These are phyloP conservation scores for Acleris holmiana DNA, from an alignment of 2,888 invertebrate species.

Conservation along the genomic window DNA sequence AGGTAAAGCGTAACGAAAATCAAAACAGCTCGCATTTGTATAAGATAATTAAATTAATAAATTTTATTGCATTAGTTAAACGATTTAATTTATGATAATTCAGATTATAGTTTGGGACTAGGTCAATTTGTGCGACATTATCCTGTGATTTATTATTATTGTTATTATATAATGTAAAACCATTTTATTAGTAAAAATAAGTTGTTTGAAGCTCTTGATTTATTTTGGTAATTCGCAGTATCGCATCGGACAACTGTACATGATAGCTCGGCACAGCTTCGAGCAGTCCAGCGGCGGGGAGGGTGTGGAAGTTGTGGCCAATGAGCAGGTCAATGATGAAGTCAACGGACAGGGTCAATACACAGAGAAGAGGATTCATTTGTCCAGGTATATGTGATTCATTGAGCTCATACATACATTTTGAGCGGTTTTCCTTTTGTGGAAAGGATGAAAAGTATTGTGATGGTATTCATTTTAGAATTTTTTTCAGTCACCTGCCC, in stretches of 20 bases:
- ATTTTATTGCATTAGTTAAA: slow-evolving; percentile 2
- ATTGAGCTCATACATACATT: background rate
- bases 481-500: slow-evolving; percentile 90
- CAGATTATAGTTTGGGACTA: no score
- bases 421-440: no score
- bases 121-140: no score
- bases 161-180: background rate
- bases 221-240: slow-evolving; percentile 84
- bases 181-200: background rate
- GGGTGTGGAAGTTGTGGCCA: slow-evolving; percentile 95
- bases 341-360: slow-evolving; percentile 93
- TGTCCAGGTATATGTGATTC: slow-evolving; percentile 87
- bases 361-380: slow-evolving; percentile 95
- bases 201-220: background rate
- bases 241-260: slow-evolving; percentile 95
- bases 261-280: slow-evolving; percentile 96
- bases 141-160: background rate
- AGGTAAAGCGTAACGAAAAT: slow-evolving; percentile 84
- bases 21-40: slow-evolving; percentile 1
- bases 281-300: slow-evolving; percentile 96
- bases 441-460: no score
- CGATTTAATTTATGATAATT: background rate
- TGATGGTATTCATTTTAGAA: slow-evolving; percentile 14
- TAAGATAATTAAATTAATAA: slow-evolving; percentile 14
- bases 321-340: slow-evolving; percentile 91